Evolutionary conservation across 2,888 invertebrate species (phyloP), one percentile per base, ranked within the genome.

Genomic region (Coleophora deauratella): DNA sequence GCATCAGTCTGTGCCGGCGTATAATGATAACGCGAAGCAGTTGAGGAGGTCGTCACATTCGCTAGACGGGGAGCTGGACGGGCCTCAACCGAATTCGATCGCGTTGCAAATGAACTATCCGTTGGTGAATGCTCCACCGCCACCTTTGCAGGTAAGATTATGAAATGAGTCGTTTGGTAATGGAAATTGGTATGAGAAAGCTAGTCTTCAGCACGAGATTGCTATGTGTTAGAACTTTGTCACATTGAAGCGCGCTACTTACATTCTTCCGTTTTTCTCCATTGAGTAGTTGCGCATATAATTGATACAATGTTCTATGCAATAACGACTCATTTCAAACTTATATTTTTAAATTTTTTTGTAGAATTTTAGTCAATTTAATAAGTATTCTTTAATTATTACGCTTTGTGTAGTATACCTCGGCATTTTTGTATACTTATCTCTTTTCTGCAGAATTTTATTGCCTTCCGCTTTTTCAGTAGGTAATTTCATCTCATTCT

Each of bases 41-140:
- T 61, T 78, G 51, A 46, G 75, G 13, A 51, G 71, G 44, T 80
- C 81, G n/a, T 74, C 80, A 9, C 74, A 74, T 11, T 84, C 84
- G 9, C 38, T 84, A 54, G 84, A 82, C 35, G 77, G 75, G 0
- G 78, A 75, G 40, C 42, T 76, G 55, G 84, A 81, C 0, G 81
- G 77, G 0, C 80, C 82, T 11, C 76, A 74, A 52, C 86, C 86
- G 1, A 90, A 90, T 72, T 89, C 90, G 44, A 89, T 90, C 55
- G 88, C 88, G 61, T 69, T 89, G 80, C 88, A 90, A 75, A 87
- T 90, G 89, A 88, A 84, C 56, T 90, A 89, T 51, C 90, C 90
- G 47, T 75, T 90, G 50, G 88, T 89, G 52, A 88, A 89, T 52
- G 87, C 74, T 33, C 85, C 86, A 45, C 86, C 85, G 52, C 84